Base-by-base conservation (phyloP, 2,797 vertebrate genomes). In the Lycodopsis pacificus region DNA sequence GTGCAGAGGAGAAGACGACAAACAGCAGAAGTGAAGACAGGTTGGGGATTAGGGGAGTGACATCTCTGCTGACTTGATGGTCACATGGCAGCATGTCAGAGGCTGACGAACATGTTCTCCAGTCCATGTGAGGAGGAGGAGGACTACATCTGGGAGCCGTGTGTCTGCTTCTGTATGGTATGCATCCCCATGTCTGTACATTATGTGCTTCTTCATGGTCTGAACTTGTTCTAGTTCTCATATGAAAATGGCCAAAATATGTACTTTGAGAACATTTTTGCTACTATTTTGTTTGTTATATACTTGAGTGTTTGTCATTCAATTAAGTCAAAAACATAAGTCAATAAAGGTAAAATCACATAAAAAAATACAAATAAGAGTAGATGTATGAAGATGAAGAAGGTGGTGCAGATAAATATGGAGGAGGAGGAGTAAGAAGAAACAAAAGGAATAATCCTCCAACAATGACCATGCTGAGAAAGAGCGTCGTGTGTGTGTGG, bases 31-130 rank as follows among this genome's bases (percentile, higher is more conserved):
- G n/a, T 27, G 53, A 54, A 14, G 56, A 77, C 17, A 53, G 56
- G 48, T 3, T 44, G 59, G 25, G 20, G 13, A 68, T 44, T 25
- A 77, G 14, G 8, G 36, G 49, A 56, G 56, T 20, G 13, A 85
- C 85, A 75, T 84, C 84, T 77, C 88, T 64, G 54, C 72, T 80
- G 85, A 90, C 82, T 86, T 77, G 84, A 88, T 83, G 85, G 79
- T 76, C 72, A 72, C 87, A 87, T 73, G 81, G 75, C 70, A 73
- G 49, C 82, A 77, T 85, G 88, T 84, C 85, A 65, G 38, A 27
- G 65, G 77, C 59, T 25, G 56, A 74, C 58, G 67, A 83, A 74
- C 80, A 82, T 82, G 72, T 71, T 83, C 75, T 81, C 53, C 38
- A 42, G 15, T 36, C 44, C 53, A 64, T 80, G 67, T 83, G 78